Percentiles rank a stretch among this genome's conserved stretches.
Conservation (phyloP, 2,113 vertebrate species). For the Leucosticte australis region DNA sequence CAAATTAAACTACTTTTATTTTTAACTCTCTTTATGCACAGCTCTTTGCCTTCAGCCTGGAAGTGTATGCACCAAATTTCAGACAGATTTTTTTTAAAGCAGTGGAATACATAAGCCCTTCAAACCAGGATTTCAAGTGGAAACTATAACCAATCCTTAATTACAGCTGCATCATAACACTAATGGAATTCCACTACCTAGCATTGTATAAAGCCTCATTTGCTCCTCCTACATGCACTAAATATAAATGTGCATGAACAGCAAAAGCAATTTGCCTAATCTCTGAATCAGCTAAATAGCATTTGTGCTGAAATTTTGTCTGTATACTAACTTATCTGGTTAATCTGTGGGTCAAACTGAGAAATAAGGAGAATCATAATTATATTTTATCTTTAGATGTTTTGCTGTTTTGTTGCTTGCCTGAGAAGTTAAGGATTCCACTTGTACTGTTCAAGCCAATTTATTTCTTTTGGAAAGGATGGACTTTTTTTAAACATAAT, state of each 20-base stretch:
- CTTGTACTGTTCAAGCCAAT: not conserved
- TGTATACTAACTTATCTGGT: not conserved
- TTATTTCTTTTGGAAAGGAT: not conserved
- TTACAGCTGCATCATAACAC: not conserved
- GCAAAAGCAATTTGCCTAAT: conserved; percentile 37
- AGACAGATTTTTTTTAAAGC: not conserved
- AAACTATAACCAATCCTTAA: not conserved
- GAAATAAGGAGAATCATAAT: not conserved
- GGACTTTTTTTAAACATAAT: not conserved
- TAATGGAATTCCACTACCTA: not conserved
- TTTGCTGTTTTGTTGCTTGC: not conserved
- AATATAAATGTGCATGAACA: conserved; percentile 60
- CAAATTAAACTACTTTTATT: not conserved
- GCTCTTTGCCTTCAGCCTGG: not conserved
- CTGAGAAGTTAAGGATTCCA: not conserved
- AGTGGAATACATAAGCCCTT: not conserved
- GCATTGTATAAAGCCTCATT: conserved; percentile 9
- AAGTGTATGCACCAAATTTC: not conserved
- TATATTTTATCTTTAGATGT: not conserved
- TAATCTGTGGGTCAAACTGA: not conserved
- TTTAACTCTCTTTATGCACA: not conserved
- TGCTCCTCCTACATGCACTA: conserved; percentile 42
- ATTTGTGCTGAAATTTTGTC: not conserved
- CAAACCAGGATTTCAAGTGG: not conserved
- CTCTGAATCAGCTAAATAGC: conserved; percentile 32